Conservation (phyloP, 2,113 vertebrate species). For the Pipra filicauda region DNA sequence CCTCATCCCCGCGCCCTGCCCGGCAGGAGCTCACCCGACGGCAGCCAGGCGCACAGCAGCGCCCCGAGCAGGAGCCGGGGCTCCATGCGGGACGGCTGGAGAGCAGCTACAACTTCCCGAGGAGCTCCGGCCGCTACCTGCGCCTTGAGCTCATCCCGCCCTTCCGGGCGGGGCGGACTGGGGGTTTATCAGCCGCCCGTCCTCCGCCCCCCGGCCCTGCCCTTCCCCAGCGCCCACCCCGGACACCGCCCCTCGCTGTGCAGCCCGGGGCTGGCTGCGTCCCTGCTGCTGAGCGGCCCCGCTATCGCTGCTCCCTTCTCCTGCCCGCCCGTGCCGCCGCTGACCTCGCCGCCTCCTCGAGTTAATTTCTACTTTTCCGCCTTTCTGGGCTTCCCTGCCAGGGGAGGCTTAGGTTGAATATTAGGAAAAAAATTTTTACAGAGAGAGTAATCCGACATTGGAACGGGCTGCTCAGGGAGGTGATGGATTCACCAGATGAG, state of each 20-base stretch:
- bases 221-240: background rate
- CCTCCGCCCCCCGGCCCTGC: background rate
- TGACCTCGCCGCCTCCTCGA: rapidly evolving
- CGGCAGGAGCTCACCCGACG: background rate
- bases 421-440: too few species aligned
- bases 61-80: background rate
- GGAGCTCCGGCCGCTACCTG: rapidly evolving
- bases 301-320: rapidly evolving
- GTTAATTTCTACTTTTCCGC: rapidly evolving
- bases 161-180: background rate
- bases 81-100: background rate
- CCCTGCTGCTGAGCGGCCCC: background rate
- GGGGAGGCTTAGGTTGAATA: too few species aligned
- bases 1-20: rapidly evolving
- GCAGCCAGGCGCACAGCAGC: background rate
- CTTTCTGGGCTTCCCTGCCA: background rate
- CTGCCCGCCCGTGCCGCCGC: rapidly evolving
- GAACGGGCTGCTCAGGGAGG: too few species aligned
- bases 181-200: background rate
- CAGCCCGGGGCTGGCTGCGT: rapidly evolving
- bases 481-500: too few species aligned
- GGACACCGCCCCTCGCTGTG: rapidly evolving
- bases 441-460: too few species aligned
- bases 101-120: rapidly evolving
- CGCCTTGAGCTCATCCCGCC: rapidly evolving